These are phyloP conservation scores for Subanguina moxae DNA, from an alignment of 1,140 invertebrate species.

Conservation along the genomic window DNA sequence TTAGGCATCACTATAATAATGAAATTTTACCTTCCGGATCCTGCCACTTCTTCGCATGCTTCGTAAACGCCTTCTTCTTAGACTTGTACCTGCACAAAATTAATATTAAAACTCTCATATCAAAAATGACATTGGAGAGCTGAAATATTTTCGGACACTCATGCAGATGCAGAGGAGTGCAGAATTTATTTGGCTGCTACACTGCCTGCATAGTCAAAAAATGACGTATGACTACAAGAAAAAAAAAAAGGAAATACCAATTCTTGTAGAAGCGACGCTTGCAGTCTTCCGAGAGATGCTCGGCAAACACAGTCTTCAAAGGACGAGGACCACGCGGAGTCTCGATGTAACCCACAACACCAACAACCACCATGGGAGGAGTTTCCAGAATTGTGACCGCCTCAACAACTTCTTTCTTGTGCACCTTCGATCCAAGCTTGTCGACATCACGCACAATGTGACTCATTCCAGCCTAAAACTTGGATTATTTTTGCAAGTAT, in stretches of 20 bases:
- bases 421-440: constrained; percentile 92
- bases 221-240: not conserved
- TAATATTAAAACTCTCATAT: constrained; percentile 45
- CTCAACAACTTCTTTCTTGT: constrained; percentile 99
- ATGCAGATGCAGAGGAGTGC: constrained; percentile 38
- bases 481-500: not conserved
- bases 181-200: not conserved
- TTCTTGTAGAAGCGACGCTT: constrained; percentile 98
- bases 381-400: constrained; percentile 96
- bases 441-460: constrained; percentile 98
- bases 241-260: constrained; percentile 71
- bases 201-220: not conserved
- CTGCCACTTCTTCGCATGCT: constrained; percentile 95
- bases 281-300: constrained; percentile 96
- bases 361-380: constrained; percentile 94
- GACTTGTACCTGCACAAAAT: constrained; percentile 83
- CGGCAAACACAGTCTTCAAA: constrained; percentile 92
- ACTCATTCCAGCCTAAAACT: constrained; percentile 62
- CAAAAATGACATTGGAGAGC: constrained; percentile 56
- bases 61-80: constrained; percentile 99
- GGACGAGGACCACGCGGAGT: constrained; percentile 91
- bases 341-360: constrained; percentile 95
- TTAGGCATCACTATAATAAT: too few relatives aligned
- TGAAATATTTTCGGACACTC: constrained; percentile 31
- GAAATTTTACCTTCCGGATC: constrained; percentile 75